Base-by-base conservation (phyloP, 1,140 invertebrate genomes). In the Diprion similis region DNA sequence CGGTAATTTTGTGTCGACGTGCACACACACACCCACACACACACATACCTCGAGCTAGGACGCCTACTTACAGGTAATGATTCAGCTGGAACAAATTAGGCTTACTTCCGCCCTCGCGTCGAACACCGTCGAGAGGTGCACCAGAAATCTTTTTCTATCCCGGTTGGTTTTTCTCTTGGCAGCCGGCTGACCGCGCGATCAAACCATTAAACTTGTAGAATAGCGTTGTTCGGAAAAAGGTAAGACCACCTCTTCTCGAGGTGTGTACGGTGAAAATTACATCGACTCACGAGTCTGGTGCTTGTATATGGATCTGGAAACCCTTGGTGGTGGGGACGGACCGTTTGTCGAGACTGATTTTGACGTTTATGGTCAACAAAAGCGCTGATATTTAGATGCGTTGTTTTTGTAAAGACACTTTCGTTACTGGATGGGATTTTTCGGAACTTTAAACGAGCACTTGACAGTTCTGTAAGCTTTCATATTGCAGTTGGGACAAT, bases 21-120 rank as follows among this genome's bases (percentile, higher is more conserved):
- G 4, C 51, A 13, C 51, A 9, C 11, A 8, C 1, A 51, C 15
- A 51, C 15, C 48, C 48, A 1, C 48, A 51, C 51, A 59, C 24
- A 37, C n/a, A 59, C n/a, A 17, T 59, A 37, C 24, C 24, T 37
- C 24, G 51, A 59, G 6, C 4, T 59, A 59, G 10, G 48, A 51
- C 51, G n/a, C n/a, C 11, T 59, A 59, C n/a, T 59, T 59, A 13
- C 51, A 59, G 51, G 51, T 59, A 59, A 59, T 59, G 51, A 59
- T 59, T 59, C 51, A 59, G 51, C 51, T 59, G 51, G 51, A 59
- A 59, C 51, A 59, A 59, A 59, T 59, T 59, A 59, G 51, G 51
- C 51, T 59, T 59, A 59, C 51, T 59, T 59, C 51, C 51, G 51
- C 51, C 51, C 11, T 59, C 51, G n/a, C 11, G n/a, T 13, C n/a